Base-by-base conservation (phyloP, 1,140 invertebrate genomes). In the Tyrophagus putrescentiae region DNA sequence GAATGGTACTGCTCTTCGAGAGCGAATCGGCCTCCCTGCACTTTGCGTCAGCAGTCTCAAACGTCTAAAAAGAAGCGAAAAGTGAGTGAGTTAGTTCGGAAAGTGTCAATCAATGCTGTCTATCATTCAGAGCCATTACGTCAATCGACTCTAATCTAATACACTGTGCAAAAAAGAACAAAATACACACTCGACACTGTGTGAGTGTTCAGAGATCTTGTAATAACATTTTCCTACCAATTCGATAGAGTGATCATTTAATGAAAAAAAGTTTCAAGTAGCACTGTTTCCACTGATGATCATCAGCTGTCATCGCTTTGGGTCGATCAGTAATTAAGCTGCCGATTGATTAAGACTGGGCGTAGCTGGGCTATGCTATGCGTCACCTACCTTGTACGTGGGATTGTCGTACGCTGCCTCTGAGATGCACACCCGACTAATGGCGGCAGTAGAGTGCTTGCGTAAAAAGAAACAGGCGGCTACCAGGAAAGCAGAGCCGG, bases 381-480 rank as follows among this genome's bases (percentile, higher is more conserved):
- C 31, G 45, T 34, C n/a, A n/a, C 64, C 84, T 74, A 90, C 84
- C 80, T 91, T 92, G 76, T 90, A 92, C 67, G 86, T 87, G 57
- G 87, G 87, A 76, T 91, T 92, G 71, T 92, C 87, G 69, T 91
- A 91, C 42, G 87, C 85, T 7, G 86, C 82, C 58, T 74, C 70
- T 39, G 73, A 72, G 63, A 75, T 57, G 25, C 52, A 75, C 59
- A 70, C 67, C 33, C 72, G 70, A n/a, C 80, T 81, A 57, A 83
- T 82, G 66, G 82, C 78, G 75, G 75, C 62, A 79, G 60, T 84
- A 82, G 45, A 77, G 64, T 87, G 81, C 67, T 84, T 77, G 66
- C 82, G 77, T 66, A 89, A 77, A 21, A 91, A 75, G 64, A 90
- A 82, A 65, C 89, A 77, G 39, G 88, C 72, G 27, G 91, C 71